Conservation (phyloP, 2,888 invertebrate genomes). For the Drepana falcataria region DNA sequence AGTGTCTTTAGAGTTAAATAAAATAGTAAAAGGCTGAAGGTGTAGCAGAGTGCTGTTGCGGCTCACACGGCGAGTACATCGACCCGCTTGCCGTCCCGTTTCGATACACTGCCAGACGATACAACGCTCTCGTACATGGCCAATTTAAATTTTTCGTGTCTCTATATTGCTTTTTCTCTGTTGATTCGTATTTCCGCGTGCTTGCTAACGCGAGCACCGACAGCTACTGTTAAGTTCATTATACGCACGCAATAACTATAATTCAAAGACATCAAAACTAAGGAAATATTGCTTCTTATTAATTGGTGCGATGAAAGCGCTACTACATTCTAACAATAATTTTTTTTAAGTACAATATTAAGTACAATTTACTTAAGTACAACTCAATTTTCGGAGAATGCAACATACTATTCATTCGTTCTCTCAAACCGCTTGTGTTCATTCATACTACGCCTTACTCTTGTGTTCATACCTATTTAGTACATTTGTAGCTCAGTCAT, state of each 20-base stretch:
- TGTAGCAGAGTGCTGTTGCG: neutral
- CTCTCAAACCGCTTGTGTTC: too few species aligned
- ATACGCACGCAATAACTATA: constrained; percentile 21
- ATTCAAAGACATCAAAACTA: constrained; percentile 3
- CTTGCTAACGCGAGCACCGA: constrained; percentile 17
- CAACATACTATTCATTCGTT: too few species aligned
- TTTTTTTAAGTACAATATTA: too few species aligned
- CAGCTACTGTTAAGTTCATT: constrained; percentile 24
- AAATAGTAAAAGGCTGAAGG: constrained; percentile 3
- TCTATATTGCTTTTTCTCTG: constrained; percentile 27
- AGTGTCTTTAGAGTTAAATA: neutral
- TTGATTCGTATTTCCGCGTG: constrained; percentile 32
- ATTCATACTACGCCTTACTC: too few species aligned
- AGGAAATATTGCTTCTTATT: neutral
- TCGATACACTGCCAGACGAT: constrained; percentile 22
- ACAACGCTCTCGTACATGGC: constrained; percentile 27
- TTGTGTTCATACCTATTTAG: too few species aligned
- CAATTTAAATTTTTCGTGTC: constrained; percentile 34
- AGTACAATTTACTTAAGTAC: too few species aligned
- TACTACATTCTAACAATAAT: too few species aligned
- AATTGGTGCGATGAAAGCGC: too few species aligned
- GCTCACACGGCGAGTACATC: constrained; percentile 31
- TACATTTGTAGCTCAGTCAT: too few species aligned
- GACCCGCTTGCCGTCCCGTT: constrained; percentile 35
- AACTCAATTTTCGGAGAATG: too few species aligned